Evolutionary conservation across 2,888 invertebrate species (phyloP).

Genomic region (Teinopalpus imperialis): DNA sequence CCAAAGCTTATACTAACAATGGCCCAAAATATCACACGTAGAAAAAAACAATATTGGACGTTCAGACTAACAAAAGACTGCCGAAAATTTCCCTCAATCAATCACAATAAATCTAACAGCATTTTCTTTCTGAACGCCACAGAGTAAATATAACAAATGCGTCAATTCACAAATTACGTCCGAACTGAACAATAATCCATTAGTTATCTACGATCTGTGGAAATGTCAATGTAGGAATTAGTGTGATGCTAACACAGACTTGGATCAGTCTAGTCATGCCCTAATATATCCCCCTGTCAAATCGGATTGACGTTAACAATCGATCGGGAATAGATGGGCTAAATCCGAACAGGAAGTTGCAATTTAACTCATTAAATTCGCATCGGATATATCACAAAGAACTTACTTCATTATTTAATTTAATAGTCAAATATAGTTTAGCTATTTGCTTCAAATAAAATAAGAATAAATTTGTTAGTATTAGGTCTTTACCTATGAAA

Average conservation of each 20-base stretch:
- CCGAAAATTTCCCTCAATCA: slow-evolving; percentile 10
- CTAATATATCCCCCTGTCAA: slow-evolving; percentile 24
- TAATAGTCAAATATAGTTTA: too few species aligned
- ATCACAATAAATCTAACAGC: slow-evolving; percentile 7
- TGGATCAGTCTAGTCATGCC: slow-evolving; percentile 24
- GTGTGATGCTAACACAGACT: slow-evolving; percentile 24
- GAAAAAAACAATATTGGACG: too few species aligned
- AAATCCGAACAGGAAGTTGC: neutral
- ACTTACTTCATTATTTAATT: too few species aligned
- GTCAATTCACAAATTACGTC: slow-evolving; percentile 12
- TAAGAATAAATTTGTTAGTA: too few species aligned
- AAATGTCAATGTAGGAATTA: slow-evolving; percentile 29
- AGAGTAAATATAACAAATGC: slow-evolving; percentile 13
- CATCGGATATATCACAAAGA: too few species aligned
- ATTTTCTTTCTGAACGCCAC: slow-evolving; percentile 10
- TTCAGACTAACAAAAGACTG: neutral
- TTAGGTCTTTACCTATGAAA: too few species aligned
- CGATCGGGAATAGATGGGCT: slow-evolving; percentile 10
- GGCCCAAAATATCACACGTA: too few species aligned
- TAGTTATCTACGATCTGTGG: slow-evolving; percentile 29
- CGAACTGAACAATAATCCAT: slow-evolving; percentile 27
- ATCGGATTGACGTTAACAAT: slow-evolving; percentile 19
- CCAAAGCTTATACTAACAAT: too few species aligned
- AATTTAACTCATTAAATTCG: too few species aligned
- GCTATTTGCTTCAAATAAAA: too few species aligned